phyloP scores from a whole-genome alignment of 2,797 vertebrate species.

The Morelia viridis region DNA sequence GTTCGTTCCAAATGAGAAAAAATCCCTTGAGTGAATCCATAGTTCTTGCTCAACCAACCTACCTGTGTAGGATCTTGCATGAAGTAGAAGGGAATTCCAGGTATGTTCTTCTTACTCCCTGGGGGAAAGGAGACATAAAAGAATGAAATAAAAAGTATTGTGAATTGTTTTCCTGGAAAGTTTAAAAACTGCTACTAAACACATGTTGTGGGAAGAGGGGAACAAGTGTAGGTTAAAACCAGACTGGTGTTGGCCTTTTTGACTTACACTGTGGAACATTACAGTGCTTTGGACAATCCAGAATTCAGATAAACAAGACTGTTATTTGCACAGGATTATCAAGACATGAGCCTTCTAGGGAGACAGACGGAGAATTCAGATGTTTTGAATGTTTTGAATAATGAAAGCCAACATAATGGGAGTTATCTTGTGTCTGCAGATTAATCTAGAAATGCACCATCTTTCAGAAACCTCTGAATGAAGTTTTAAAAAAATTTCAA shows the following conservation, averaged over 20 bases:
- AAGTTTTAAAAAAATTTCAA: background rate
- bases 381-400: slow-evolving; percentile 20
- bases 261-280: background rate
- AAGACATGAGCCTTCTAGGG: background rate
- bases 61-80: too few species aligned
- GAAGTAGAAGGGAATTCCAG: too few species aligned
- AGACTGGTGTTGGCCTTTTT: background rate
- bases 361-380: slow-evolving; percentile 1
- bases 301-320: background rate
- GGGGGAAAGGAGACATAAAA: too few species aligned
- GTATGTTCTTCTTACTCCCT: too few species aligned
- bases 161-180: too few species aligned
- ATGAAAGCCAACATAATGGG: background rate
- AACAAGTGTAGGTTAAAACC: background rate
- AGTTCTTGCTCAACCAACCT: too few species aligned
- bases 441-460: background rate
- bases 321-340: slow-evolving; percentile 11
- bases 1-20: too few species aligned
- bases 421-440: background rate
- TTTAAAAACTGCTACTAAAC: too few species aligned
- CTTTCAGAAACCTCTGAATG: background rate
- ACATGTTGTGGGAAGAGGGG: background rate
- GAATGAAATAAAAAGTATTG: too few species aligned
- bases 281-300: background rate
- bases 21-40: too few species aligned